These are phyloP conservation scores for Lacerta agilis DNA, from an alignment of 2,797 vertebrate genomes.

Conservation along the genomic window DNA sequence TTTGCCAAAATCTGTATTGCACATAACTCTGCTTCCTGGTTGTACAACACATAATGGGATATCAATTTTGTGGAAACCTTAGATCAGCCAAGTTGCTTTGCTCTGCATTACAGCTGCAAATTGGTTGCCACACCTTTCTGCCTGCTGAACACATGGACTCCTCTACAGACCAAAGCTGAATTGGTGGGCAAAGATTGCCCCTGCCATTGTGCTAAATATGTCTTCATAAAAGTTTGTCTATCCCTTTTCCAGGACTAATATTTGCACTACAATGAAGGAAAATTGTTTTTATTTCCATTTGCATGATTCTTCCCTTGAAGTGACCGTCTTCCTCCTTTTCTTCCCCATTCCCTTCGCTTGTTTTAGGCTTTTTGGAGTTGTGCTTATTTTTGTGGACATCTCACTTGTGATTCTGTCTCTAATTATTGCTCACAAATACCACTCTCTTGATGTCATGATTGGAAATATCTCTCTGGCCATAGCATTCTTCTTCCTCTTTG, in stretches of 20 bases:
- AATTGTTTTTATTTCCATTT: background rate
- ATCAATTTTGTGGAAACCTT: no score
- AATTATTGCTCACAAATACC: conserved; percentile 60
- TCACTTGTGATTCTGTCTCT: conserved; percentile 85
- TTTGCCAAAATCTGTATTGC: background rate
- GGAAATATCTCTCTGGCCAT: conserved; percentile 86
- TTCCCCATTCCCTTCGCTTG: background rate
- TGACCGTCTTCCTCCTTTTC: background rate
- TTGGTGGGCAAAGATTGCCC: background rate
- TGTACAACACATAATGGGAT: no score
- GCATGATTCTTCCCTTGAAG: conserved; percentile 1
- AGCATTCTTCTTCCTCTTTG: conserved; percentile 89
- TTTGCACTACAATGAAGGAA: background rate
- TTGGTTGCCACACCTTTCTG: background rate
- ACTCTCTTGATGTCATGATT: conserved; percentile 67
- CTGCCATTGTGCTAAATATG: background rate
- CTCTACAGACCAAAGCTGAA: background rate
- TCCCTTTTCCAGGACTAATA: background rate
- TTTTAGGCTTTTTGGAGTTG: conserved; percentile 87
- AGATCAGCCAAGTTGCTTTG: background rate
- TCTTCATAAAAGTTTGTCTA: background rate
- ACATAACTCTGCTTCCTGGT: background rate
- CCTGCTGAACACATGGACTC: background rate
- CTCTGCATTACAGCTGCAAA: background rate
- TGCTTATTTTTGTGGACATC: conserved; percentile 90